Percentiles rank a stretch among this genome's conserved stretches.
phyloP scores from a whole-genome alignment of 2,888 invertebrate genomes.

The Atethmia centrago region DNA sequence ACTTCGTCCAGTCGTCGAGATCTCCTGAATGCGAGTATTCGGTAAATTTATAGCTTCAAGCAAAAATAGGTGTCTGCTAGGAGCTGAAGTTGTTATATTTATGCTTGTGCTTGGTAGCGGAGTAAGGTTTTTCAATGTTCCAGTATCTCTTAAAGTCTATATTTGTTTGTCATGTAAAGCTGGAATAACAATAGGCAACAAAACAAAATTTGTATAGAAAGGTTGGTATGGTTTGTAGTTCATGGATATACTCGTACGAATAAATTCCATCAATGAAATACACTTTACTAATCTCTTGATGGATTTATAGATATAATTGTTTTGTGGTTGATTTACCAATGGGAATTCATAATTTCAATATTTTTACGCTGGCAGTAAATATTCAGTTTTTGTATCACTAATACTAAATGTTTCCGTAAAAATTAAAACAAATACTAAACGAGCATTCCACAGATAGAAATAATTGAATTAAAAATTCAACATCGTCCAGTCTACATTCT shows the following conservation, averaged over 20 bases:
- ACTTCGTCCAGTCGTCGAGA: slow-evolving; percentile 51
- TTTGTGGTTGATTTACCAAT: not conserved
- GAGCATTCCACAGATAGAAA: slow-evolving; percentile 41
- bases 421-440: slow-evolving; percentile 13
- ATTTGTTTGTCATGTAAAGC: not conserved
- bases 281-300: not conserved
- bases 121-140: slow-evolving; percentile 21
- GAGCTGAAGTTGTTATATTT: slow-evolving; percentile 45
- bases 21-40: slow-evolving; percentile 51
- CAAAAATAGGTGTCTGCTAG: slow-evolving; percentile 49
- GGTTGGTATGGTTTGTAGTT: not conserved
- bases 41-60: slow-evolving; percentile 53
- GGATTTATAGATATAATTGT: not conserved
- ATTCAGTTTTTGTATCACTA: not conserved
- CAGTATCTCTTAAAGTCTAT: not conserved
- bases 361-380: not conserved
- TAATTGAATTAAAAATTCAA: slow-evolving; percentile 58
- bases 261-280: not conserved
- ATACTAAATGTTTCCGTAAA: not conserved
- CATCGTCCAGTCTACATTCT: slow-evolving; percentile 40
- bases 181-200: not conserved
- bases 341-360: not conserved
- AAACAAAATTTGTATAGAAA: not conserved
- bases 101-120: slow-evolving; percentile 28
- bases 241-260: not conserved